Base-by-base conservation (phyloP, 2,888 invertebrate species). In the Coleophora flavipennella region DNA sequence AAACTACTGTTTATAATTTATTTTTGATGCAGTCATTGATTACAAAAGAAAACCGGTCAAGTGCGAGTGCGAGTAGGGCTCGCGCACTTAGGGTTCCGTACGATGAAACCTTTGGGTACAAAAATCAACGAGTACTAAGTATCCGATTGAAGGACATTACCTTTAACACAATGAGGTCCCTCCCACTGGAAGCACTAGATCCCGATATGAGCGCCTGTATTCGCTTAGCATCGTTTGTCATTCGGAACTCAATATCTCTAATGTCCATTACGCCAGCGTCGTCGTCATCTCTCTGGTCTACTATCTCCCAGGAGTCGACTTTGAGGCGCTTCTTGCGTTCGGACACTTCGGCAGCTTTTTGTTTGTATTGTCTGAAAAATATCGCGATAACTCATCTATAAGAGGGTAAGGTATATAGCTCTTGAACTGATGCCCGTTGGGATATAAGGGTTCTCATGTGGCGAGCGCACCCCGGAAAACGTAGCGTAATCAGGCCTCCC, bases 201-300 rank as follows among this genome's bases (percentile, higher is more conserved):
- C 84, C 83, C 2, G 65, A 68, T 25, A 84, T 75, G 1, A 84
- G 52, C 0, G 71, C 89, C 62, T 91, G 90, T 51, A 95, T 89
- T 58, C 93, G 87, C 7, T 86, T 80, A 2, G 88, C 86, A 68
- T 95, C 92, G 62, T 95, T 91, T 29, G 89, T 90, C 73, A 96
- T 86, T 13, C 94, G 85, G 67, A 96, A 96, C 71, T 96, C 96
- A 4, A 96, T 88, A 61, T 96, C 95, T 38, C 93, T 87, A 53
- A 95, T 92, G 72, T 96, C 92, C 33, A 91, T 77, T 9, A 76
- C 69, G 9, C 78, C 76, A 35, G 87, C 87, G 1, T 66, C 65
- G 0, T 85, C 80, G 0, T 85, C 80, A 27, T 86, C 83, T 0
- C 84, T 85, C 37, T 91, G 88, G 38, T 89, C 87, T 9, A 90